Evolutionary conservation across 23 tunicate genomes (phyloP).

Genomic region (Halocynthia aurantium): DNA sequence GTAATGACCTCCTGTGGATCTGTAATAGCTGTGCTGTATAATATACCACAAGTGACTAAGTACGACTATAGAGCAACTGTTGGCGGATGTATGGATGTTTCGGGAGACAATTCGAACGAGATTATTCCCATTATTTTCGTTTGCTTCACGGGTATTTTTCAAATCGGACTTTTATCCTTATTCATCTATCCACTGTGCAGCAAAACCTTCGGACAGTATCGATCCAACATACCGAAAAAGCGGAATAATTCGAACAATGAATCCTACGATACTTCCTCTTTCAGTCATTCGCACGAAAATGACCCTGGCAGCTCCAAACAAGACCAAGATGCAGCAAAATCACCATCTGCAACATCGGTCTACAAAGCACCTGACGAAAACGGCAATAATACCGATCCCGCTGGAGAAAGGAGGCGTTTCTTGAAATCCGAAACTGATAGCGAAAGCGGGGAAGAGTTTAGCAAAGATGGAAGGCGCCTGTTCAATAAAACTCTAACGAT

Average conservation of each 20-base stretch:
- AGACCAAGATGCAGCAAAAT: neutral
- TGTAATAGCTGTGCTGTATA: constrained; percentile 30
- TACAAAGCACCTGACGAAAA: neutral
- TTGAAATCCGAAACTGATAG: constrained; percentile 17
- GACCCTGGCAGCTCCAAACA: neutral
- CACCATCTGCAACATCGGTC: no score
- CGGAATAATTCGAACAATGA: neutral
- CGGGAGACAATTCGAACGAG: constrained; percentile 41
- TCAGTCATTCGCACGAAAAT: constrained; percentile 16
- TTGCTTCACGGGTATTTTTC: constrained; percentile 12
- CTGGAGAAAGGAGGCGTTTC: neutral
- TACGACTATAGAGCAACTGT: constrained; percentile 55
- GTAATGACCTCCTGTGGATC: constrained; percentile 13
- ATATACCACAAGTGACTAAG: constrained; percentile 48
- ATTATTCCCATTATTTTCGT: constrained; percentile 21
- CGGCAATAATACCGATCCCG: constrained; percentile 6
- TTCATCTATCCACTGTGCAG: constrained; percentile 50
- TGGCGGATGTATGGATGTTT: constrained; percentile 51
- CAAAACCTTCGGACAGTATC: constrained; percentile 15
- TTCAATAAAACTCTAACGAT: neutral
- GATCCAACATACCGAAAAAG: neutral
- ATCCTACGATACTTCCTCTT: neutral
- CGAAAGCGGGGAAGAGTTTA: constrained; percentile 9
- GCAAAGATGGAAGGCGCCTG: neutral
- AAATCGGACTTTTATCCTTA: constrained; percentile 36